phyloP scores from a whole-genome alignment of 2,797 vertebrate genomes.

The Momotus momota region DNA sequence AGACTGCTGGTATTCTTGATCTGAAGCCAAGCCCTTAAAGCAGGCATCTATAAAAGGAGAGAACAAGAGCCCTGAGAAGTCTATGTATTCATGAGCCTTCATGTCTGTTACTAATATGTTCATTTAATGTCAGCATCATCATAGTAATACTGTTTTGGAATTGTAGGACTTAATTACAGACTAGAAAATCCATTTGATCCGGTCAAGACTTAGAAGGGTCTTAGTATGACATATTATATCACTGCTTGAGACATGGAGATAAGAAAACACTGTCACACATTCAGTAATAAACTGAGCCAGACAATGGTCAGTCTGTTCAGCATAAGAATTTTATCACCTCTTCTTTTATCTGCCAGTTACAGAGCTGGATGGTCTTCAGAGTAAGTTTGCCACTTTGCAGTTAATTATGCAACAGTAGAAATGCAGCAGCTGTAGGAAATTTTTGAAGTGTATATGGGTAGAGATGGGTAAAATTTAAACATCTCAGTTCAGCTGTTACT shows the following conservation, averaged over 20 bases:
- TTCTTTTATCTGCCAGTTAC: background rate
- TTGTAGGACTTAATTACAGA: background rate
- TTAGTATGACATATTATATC: background rate
- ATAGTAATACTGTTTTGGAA: background rate
- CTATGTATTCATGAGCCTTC: background rate
- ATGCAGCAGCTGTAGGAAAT: background rate
- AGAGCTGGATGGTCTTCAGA: rapidly evolving
- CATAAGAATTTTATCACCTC: background rate
- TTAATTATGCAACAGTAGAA: background rate
- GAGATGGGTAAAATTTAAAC: background rate
- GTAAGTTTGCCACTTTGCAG: background rate
- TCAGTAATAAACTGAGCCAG: background rate
- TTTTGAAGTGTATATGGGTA: background rate
- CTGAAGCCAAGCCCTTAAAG: background rate
- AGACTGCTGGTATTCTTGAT: background rate
- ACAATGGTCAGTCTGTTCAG: background rate
- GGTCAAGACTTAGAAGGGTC: background rate
- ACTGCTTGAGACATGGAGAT: background rate
- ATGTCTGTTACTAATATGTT: background rate
- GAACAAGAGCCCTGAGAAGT: background rate
- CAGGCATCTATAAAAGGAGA: background rate
- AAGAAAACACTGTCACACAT: background rate
- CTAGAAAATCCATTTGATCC: background rate
- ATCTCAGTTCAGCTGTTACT: background rate
- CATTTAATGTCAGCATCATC: background rate